A percentile compares a stretch with the other conserved stretches of the same genome.
phyloP scores from a whole-genome alignment of 2,797 vertebrate species.

The Eulemur rubriventer region DNA sequence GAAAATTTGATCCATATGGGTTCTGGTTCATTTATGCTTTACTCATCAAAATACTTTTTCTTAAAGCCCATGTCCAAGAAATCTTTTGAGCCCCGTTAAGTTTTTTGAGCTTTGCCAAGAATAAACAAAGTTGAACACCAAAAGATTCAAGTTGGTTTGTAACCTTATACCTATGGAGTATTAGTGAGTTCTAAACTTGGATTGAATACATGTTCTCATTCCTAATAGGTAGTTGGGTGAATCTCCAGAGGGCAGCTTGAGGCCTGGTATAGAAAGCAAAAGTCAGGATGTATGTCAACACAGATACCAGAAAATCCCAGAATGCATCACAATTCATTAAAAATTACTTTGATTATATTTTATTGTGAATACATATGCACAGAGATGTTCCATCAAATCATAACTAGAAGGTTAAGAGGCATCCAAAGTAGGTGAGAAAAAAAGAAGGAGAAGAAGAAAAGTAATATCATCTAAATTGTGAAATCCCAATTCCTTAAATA shows the following conservation, averaged over 20 bases:
- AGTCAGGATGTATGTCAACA: slow-evolving; percentile 21
- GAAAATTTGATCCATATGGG: slow-evolving; percentile 81
- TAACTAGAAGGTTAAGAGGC: neutral
- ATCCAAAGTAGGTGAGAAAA: neutral
- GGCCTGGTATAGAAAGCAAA: slow-evolving; percentile 44
- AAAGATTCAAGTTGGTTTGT: slow-evolving; percentile 73
- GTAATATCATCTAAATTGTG: slow-evolving; percentile 10
- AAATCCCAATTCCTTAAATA: slow-evolving; percentile 26
- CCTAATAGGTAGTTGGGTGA: slow-evolving; percentile 51
- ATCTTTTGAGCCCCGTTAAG: slow-evolving; percentile 71
- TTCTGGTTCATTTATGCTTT: slow-evolving; percentile 79
- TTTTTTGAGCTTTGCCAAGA: slow-evolving; percentile 75
- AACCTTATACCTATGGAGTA: slow-evolving; percentile 57
- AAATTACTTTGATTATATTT: neutral
- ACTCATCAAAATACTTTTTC: slow-evolving; percentile 78
- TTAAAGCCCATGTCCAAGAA: slow-evolving; percentile 76
- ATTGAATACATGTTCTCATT: slow-evolving; percentile 50
- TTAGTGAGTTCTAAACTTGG: slow-evolving; percentile 70
- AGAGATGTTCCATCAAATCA: neutral
- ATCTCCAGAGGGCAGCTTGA: neutral
- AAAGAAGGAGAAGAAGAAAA: neutral
- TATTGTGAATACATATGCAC: neutral
- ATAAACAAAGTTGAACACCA: slow-evolving; percentile 72
- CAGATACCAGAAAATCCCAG: slow-evolving; percentile 17
- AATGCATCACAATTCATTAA: slow-evolving; percentile 24